Evolutionary conservation across 2,888 invertebrate genomes (phyloP).

Genomic region (Caenorhabditis wallacei): DNA sequence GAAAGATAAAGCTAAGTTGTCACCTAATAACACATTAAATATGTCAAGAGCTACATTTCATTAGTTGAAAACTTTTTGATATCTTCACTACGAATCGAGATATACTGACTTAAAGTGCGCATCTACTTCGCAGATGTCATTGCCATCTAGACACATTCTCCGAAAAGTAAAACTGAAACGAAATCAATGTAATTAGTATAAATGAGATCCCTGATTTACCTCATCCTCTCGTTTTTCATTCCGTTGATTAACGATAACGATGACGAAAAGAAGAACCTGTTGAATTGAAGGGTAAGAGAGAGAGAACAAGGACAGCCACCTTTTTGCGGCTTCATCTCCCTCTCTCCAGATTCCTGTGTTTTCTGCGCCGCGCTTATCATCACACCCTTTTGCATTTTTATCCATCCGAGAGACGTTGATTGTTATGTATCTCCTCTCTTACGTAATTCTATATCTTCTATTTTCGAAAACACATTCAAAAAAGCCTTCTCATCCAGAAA

Average conservation of each 20-base stretch:
- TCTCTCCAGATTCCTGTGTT: constrained; percentile 12
- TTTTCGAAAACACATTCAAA: not conserved
- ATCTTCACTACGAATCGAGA: too few species aligned
- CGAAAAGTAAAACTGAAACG: constrained; percentile 23
- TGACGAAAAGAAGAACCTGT: constrained; percentile 49
- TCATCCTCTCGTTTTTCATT: constrained; percentile 14
- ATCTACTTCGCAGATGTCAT: not conserved
- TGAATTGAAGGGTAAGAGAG: constrained; percentile 16
- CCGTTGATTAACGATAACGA: constrained; percentile 60
- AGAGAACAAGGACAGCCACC: constrained; percentile 51
- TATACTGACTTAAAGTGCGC: too few species aligned
- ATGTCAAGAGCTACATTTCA: too few species aligned
- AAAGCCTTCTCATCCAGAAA: not conserved
- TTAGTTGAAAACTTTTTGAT: too few species aligned
- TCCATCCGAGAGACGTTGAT: constrained; percentile 2
- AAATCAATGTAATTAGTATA: constrained; percentile 23
- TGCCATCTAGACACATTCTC: constrained; percentile 1
- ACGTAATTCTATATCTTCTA: constrained; percentile 1
- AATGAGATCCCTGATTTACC: constrained; percentile 11
- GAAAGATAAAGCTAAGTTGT: too few species aligned
- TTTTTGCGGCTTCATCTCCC: constrained; percentile 22
- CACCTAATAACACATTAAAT: too few species aligned
- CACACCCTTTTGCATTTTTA: constrained; percentile 22
- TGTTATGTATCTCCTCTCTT: constrained; percentile 9
- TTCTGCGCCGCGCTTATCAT: constrained; percentile 48